These are phyloP conservation scores for Gallinago jamesoni DNA, from an alignment of 2,113 vertebrate species.

Conservation along the genomic window DNA sequence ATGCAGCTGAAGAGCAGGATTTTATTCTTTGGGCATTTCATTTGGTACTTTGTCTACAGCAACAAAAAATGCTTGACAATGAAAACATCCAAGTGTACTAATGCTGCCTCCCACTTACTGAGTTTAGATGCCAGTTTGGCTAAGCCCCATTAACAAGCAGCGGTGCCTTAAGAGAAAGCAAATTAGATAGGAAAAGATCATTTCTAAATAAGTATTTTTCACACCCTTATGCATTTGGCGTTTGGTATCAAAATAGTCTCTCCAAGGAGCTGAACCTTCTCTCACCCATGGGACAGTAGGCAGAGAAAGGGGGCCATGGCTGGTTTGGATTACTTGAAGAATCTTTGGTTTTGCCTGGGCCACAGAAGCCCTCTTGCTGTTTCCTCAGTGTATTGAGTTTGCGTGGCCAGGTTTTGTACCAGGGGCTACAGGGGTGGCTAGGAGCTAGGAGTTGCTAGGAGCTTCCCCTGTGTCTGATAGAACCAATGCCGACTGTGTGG, in stretches of 20 bases:
- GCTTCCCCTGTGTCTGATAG: background rate
- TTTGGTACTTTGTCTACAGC: background rate
- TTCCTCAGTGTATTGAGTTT: background rate
- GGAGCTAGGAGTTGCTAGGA: background rate
- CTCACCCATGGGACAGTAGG: rapidly evolving
- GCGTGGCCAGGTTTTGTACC: background rate
- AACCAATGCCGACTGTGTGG: background rate
- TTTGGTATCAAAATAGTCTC: background rate
- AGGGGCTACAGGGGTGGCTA: background rate
- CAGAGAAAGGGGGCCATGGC: background rate
- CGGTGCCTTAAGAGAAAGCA: background rate
- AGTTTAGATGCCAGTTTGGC: background rate
- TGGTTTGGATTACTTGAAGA: background rate
- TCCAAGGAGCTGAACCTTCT: background rate
- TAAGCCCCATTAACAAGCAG: background rate
- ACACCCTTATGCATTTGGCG: background rate
- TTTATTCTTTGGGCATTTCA: background rate
- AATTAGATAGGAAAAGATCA: background rate
- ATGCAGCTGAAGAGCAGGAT: background rate
- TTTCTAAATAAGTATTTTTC: background rate
- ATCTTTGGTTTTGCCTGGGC: background rate
- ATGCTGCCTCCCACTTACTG: rapidly evolving
- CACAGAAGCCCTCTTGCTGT: background rate
- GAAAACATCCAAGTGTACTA: background rate
- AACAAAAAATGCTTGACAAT: background rate